A percentile compares a stretch with the other conserved stretches of the same genome.
phyloP scores from a whole-genome alignment of 2,888 invertebrate genomes.

The Gisinianus flammeolus region DNA sequence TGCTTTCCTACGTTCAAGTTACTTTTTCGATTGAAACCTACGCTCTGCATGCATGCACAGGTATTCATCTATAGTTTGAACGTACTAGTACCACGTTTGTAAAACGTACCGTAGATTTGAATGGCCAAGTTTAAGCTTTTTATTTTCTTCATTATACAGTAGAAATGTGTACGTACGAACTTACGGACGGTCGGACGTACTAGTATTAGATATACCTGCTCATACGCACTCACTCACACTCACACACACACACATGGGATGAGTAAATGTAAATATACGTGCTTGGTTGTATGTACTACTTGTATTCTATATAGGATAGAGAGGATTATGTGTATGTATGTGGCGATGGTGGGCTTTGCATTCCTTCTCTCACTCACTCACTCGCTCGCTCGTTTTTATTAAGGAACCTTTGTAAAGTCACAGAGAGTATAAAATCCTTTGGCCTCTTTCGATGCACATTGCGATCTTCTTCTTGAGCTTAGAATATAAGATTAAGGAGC shows the following conservation, averaged over 20 bases:
- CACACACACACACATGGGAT: conserved; percentile 4
- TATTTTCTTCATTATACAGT: conserved; percentile 40
- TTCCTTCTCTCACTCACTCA: conserved; percentile 20
- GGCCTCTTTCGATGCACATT: conserved; percentile 20
- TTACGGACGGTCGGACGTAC: neutral
- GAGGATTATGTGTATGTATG: neutral
- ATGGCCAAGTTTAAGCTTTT: conserved; percentile 41
- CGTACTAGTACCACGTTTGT: neutral
- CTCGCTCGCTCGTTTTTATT: conserved; percentile 20
- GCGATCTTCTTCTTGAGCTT: conserved; percentile 7
- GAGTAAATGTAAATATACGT: neutral
- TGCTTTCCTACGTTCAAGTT: conserved; percentile 40
- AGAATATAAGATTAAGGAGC: conserved; percentile 36
- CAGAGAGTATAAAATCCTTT: conserved; percentile 19
- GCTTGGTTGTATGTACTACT: neutral
- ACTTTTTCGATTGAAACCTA: conserved; percentile 34
- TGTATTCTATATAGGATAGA: neutral
- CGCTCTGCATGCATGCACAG: conserved; percentile 27
- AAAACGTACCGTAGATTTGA: conserved; percentile 31
- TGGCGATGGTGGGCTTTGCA: conserved; percentile 9
- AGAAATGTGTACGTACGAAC: neutral
- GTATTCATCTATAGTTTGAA: neutral
- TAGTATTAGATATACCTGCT: neutral
- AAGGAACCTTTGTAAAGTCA: conserved; percentile 30
- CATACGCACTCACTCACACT: conserved; percentile 11